Base-by-base conservation (phyloP, 2,888 invertebrate species). In the Digitonthophagus gazella region DNA sequence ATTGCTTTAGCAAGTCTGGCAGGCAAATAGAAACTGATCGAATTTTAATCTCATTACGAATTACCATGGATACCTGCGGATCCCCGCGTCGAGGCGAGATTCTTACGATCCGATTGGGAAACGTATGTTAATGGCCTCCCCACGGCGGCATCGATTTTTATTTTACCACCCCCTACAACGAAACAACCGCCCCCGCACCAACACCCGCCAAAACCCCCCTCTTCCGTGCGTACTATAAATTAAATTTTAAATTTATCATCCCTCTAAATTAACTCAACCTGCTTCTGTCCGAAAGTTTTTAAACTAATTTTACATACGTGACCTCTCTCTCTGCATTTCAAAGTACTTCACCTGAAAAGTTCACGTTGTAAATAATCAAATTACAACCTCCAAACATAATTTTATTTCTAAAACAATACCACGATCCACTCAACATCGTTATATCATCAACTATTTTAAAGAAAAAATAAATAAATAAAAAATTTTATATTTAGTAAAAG, bases 11-110 rank as follows among this genome's bases (percentile, higher is more conserved):
- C 61, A 61, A 61, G 61, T 19, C 28, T 44, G 18, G 61, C 61
- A 61, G 61, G 19, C 61, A 61, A 61, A 61, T 61, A 61, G 61
- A 61, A 61, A 61, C 19, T 61, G 61, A 61, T 61, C 20, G 61
- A 61, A 61, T 61, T 61, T 61, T 61, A 61, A 61, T 61, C 61
- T 61, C 20, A 61, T 61, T 61, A 61, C 61, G 28, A 44, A 44
- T 44, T 44, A 44, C 28, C 28, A 44, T 44, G 28, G 28, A 44
- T 44, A 44, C 28, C 28, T 44, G 28, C 28, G 28, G 11, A 44
- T 44, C 28, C 28, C 28, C 28, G 28, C 28, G 28, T 6, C 8
- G 28, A 11, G 8, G 28, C 6, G 11, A 44, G 28, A 44, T 44
- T 44, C 28, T 44, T 44, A 44, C 28, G 28, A 44, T 44, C 2